Evolutionary conservation across 2,888 invertebrate genomes (phyloP).

Genomic region (Palloptera scutellata): DNA sequence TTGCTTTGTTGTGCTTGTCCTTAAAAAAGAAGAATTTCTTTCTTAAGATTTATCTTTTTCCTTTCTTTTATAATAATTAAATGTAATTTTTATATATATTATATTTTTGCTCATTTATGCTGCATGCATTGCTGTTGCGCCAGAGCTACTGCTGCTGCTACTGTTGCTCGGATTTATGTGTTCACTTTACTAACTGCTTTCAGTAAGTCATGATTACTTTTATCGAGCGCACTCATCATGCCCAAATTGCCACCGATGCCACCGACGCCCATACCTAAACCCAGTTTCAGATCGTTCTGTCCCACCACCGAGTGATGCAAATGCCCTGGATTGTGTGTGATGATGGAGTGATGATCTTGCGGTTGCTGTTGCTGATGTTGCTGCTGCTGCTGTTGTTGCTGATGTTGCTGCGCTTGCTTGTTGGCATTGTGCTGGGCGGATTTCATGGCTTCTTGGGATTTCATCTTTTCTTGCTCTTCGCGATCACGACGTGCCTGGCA

Average conservation of each 20-base stretch:
- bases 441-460: slow-evolving; percentile 88
- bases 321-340: slow-evolving; percentile 64
- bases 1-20: background rate
- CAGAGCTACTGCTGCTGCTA: background rate
- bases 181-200: slow-evolving; percentile 65
- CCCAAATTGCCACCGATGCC: slow-evolving; percentile 63
- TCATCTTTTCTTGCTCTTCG: slow-evolving; percentile 90
- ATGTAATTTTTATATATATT: slow-evolving; percentile 9
- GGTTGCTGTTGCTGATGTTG: slow-evolving; percentile 55
- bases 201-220: slow-evolving; percentile 63
- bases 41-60: slow-evolving; percentile 17
- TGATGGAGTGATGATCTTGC: slow-evolving; percentile 62
- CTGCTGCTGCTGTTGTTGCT: slow-evolving; percentile 54
- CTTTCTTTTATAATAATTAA: slow-evolving; percentile 17
- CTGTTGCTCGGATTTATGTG: slow-evolving; percentile 55
- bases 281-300: slow-evolving; percentile 64
- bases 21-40: too few relatives aligned
- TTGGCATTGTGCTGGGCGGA: slow-evolving; percentile 82
- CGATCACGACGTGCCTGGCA: slow-evolving; percentile 81
- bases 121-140: slow-evolving; percentile 4
- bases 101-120: background rate
- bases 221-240: slow-evolving; percentile 65
- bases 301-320: slow-evolving; percentile 64
- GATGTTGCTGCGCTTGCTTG: slow-evolving; percentile 60
- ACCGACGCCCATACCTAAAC: slow-evolving; percentile 63